Percentiles rank a stretch among this genome's conserved stretches.
Conservation (phyloP, 2,888 invertebrate species). For the Stenodema calcarata region DNA sequence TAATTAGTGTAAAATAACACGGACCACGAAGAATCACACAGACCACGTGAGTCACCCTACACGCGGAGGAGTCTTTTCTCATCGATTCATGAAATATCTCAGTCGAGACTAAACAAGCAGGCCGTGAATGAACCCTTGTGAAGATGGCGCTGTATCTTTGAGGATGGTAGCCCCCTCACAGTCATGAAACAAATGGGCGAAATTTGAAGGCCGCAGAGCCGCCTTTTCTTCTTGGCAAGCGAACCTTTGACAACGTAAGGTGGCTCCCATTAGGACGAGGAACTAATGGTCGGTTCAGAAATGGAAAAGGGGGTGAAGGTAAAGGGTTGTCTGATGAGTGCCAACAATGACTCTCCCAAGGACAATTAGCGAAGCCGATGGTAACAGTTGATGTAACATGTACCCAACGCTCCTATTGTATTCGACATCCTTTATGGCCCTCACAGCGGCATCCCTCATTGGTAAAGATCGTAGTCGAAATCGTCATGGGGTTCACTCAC, state of each 20-base stretch:
- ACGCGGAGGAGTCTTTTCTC: too few relatives aligned
- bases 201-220: background rate
- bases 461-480: too few relatives aligned
- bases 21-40: too few relatives aligned
- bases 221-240: background rate
- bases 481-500: too few relatives aligned
- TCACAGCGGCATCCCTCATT: too few relatives aligned
- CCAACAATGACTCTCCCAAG: background rate
- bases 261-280: background rate
- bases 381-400: background rate
- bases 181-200: background rate
- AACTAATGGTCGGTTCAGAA: conserved; percentile 3
- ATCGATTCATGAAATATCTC: too few relatives aligned
- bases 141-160: background rate
- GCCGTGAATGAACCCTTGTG: too few relatives aligned
- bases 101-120: too few relatives aligned
- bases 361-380: background rate
- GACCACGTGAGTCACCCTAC: too few relatives aligned
- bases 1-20: too few relatives aligned
- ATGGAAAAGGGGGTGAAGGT: background rate
- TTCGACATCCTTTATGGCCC: background rate
- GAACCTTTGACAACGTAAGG: background rate
- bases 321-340: background rate
- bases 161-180: background rate
- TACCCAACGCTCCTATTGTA: background rate